These are phyloP conservation scores for Strix aluco DNA, from an alignment of 2,113 vertebrate species.

Conservation along the genomic window DNA sequence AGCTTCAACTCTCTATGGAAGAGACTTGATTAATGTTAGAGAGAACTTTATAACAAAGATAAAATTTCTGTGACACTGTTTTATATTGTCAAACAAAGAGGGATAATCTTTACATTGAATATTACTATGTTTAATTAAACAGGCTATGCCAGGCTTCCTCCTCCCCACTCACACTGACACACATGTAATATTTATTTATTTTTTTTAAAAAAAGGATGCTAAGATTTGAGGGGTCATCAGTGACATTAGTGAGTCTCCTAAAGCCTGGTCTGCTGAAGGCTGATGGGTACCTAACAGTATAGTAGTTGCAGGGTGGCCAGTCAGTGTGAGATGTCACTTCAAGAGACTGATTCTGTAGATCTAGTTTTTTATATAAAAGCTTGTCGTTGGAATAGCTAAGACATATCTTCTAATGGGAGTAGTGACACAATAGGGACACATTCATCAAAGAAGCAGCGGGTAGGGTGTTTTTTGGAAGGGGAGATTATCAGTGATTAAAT, in stretches of 20 bases:
- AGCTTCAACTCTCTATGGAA: conserved; percentile 51
- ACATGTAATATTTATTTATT: neutral
- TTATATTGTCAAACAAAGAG: conserved; percentile 58
- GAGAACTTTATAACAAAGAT: conserved; percentile 60
- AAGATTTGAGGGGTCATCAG: neutral
- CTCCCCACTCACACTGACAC: neutral
- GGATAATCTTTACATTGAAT: conserved; percentile 61
- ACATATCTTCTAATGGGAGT: neutral
- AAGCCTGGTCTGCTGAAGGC: neutral
- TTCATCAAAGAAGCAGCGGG: conserved; percentile 36
- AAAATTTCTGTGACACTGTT: conserved; percentile 58
- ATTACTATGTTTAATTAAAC: conserved; percentile 70
- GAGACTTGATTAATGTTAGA: conserved; percentile 43
- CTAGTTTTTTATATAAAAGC: neutral
- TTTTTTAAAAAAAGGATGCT: neutral
- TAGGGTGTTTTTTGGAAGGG: conserved; percentile 8
- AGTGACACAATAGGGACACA: conserved; percentile 33
- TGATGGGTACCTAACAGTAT: neutral
- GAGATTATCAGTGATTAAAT: conserved; percentile 56
- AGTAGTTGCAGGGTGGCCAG: neutral
- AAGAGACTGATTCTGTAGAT: neutral
- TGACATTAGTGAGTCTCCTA: neutral
- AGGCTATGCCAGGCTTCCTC: conserved; percentile 19
- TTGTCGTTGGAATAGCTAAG: neutral
- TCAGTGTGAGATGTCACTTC: neutral